Percentiles rank a stretch among this genome's conserved stretches.
These are phyloP conservation scores for Mycetomoellerius zeteki DNA, from an alignment of 1,140 invertebrate genomes.

Conservation along the genomic window DNA sequence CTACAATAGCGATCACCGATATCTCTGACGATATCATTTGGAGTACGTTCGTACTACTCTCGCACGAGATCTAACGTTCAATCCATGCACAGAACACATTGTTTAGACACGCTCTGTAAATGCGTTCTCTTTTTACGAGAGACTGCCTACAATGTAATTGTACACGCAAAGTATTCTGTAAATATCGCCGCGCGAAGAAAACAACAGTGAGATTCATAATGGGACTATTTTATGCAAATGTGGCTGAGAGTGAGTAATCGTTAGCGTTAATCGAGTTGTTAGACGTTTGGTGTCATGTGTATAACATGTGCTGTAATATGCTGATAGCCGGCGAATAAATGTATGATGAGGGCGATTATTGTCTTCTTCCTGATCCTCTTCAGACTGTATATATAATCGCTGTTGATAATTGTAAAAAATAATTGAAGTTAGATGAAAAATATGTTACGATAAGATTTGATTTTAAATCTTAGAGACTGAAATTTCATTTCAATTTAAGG, in stretches of 20 bases:
- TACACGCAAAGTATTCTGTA: slow-evolving; percentile 61
- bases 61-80: slow-evolving; percentile 28
- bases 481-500: slow-evolving; percentile 7
- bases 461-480: neutral
- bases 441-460: neutral
- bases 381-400: neutral
- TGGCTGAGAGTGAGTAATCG: slow-evolving; percentile 69
- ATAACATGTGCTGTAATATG: slow-evolving; percentile 75
- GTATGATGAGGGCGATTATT: slow-evolving; percentile 66
- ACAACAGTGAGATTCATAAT: slow-evolving; percentile 55
- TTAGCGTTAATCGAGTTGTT: slow-evolving; percentile 74
- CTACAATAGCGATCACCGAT: slow-evolving; percentile 21
- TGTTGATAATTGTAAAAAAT: neutral
- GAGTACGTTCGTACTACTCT: slow-evolving; percentile 40
- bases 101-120: slow-evolving; percentile 18
- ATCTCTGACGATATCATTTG: neutral
- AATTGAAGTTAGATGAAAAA: neutral
- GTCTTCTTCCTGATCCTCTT: neutral
- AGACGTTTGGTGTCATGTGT: slow-evolving; percentile 81
- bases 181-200: slow-evolving; percentile 64
- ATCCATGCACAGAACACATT: slow-evolving; percentile 46
- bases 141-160: slow-evolving; percentile 32
- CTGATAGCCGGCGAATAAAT: slow-evolving; percentile 77
- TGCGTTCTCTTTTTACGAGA: slow-evolving; percentile 44
- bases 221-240: slow-evolving; percentile 73